A percentile compares a stretch with the other conserved stretches of the same genome.
These are phyloP conservation scores for Argynnis bischoffii DNA, from an alignment of 2,888 invertebrate species.

Conservation along the genomic window DNA sequence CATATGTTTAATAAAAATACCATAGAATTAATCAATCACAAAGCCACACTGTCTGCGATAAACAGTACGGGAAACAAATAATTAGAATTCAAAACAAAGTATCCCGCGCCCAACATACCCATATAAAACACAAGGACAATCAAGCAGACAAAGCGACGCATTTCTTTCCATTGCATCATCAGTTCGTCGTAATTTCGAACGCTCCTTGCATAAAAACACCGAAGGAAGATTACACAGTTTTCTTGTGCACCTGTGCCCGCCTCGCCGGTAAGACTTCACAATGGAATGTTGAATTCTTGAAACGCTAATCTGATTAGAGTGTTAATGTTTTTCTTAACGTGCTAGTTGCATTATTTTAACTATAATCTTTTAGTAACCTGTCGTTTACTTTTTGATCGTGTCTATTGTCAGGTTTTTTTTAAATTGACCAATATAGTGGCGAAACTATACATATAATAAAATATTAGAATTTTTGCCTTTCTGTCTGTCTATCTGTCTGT, in stretches of 20 bases:
- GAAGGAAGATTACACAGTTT: constrained; percentile 19
- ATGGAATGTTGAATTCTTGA: constrained; percentile 28
- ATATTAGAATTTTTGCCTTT: too few species aligned
- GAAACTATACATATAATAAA: too few species aligned
- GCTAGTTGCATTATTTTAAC: background rate
- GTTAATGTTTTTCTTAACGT: constrained; percentile 12
- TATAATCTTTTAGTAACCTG: background rate
- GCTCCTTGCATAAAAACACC: constrained; percentile 38
- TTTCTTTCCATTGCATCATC: constrained; percentile 43
- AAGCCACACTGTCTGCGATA: constrained; percentile 33
- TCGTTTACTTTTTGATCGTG: background rate
- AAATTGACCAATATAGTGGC: too few species aligned
- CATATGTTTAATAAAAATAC: too few species aligned
- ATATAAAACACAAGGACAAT: constrained; percentile 40
- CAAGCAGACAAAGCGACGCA: constrained; percentile 44
- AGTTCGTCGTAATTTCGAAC: constrained; percentile 44
- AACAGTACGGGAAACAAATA: constrained; percentile 21
- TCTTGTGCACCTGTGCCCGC: constrained; percentile 30
- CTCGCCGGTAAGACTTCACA: constrained; percentile 23
- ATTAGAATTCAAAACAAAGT: constrained; percentile 30
- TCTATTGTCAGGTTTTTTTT: too few species aligned
- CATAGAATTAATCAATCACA: too few species aligned
- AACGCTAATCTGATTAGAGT: constrained; percentile 20
- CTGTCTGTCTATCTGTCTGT: too few species aligned
- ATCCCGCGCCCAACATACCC: constrained; percentile 20